phyloP scores from a whole-genome alignment of 2,888 invertebrate species.

The Tipula confusa region DNA sequence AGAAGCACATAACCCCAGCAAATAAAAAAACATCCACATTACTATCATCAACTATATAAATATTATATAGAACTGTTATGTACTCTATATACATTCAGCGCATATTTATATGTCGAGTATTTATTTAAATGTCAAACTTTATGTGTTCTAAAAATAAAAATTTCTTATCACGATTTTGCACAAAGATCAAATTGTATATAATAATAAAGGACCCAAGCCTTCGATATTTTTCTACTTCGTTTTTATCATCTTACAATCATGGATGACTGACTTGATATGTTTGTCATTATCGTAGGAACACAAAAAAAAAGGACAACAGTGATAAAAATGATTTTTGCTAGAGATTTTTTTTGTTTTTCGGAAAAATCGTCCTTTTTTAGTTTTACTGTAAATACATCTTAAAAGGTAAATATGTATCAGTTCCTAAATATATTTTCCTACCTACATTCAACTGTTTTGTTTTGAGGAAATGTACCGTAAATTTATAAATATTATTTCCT shows the following conservation, averaged over 20 bases:
- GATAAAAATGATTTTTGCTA: background rate
- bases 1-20: background rate
- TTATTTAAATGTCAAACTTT: background rate
- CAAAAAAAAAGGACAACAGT: background rate
- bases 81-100: background rate
- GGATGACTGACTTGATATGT: background rate
- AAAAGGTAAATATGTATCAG: background rate
- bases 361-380: background rate
- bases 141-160: background rate
- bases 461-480: no score
- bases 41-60: background rate
- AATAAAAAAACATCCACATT: background rate
- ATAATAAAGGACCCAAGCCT: background rate
- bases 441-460: no score
- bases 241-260: slow-evolving; percentile 16
- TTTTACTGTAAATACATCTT: no score
- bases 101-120: background rate
- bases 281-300: background rate
- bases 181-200: background rate
- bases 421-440: background rate
- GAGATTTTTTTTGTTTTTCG: background rate
- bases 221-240: background rate
- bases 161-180: background rate
- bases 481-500: no score
- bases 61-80: background rate